Conservation (phyloP, 2,797 vertebrate genomes). For the Galaxias olidus region DNA sequence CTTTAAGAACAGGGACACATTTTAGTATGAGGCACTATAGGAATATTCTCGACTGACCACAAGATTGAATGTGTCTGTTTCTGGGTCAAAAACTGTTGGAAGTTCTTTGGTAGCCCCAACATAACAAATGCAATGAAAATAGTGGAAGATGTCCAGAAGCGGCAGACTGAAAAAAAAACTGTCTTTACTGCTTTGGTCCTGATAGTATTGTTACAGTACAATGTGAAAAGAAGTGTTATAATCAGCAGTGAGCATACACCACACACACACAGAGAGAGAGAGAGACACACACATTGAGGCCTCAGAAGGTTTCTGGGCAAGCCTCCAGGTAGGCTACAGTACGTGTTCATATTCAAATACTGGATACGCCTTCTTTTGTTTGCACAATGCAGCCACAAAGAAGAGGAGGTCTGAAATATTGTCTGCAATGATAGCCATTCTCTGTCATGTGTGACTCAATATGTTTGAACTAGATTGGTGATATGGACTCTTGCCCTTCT, state of each 20-base stretch:
- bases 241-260: not conserved
- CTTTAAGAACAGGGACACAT: not conserved
- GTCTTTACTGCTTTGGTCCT: not conserved
- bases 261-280: constrained; percentile 2
- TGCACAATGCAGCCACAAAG: constrained; percentile 51
- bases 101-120: too few relatives aligned
- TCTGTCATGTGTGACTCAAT: constrained; percentile 26
- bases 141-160: too few relatives aligned
- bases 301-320: constrained; percentile 23
- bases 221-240: not conserved
- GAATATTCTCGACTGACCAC: too few relatives aligned
- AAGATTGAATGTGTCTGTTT: too few relatives aligned
- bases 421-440: not conserved
- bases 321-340: constrained; percentile 33
- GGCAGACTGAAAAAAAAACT: not conserved
- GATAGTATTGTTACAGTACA: not conserved
- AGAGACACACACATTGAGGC: constrained; percentile 4
- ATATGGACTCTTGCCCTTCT: constrained; percentile 12
- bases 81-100: too few relatives aligned
- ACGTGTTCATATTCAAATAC: constrained; percentile 52
- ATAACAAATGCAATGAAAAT: too few relatives aligned
- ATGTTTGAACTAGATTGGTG: constrained; percentile 28
- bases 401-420: constrained; percentile 38
- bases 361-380: constrained; percentile 50
- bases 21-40: not conserved